phyloP scores from a whole-genome alignment of 2,797 vertebrate genomes.

The Anabas testudineus region DNA sequence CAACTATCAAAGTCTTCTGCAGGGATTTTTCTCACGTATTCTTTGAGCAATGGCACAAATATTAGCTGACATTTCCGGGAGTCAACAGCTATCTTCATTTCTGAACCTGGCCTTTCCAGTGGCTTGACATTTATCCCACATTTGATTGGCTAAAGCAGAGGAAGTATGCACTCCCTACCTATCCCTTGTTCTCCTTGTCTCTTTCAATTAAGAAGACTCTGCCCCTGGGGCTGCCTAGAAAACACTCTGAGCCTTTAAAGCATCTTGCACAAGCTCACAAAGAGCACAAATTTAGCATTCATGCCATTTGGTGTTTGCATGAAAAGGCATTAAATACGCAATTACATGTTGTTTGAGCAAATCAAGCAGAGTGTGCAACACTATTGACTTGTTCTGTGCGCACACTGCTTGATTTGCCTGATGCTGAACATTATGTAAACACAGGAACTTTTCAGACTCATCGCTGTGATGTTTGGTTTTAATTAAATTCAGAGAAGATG shows the following conservation, averaged over 20 bases:
- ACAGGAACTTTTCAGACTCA: conserved; percentile 19
- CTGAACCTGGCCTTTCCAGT: conserved; percentile 60
- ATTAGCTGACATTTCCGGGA: conserved; percentile 67
- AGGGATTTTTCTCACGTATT: neutral
- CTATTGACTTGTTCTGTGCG: neutral
- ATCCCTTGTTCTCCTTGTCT: conserved; percentile 63
- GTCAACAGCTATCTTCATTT: conserved; percentile 51
- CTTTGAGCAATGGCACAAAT: conserved; percentile 18
- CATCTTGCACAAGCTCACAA: conserved; percentile 45
- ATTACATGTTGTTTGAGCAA: conserved; percentile 16
- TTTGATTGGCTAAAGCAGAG: conserved; percentile 65
- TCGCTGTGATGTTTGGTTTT: conserved; percentile 43
- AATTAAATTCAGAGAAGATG: conserved; percentile 50
- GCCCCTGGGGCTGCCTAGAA: conserved; percentile 39
- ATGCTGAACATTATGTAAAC: neutral
- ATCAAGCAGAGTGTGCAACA: conserved; percentile 1
- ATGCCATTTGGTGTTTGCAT: conserved; percentile 26
- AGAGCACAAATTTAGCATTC: conserved; percentile 49
- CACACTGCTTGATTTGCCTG: neutral
- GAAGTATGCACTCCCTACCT: conserved; percentile 51
- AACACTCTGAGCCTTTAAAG: conserved; percentile 45
- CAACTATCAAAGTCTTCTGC: neutral
- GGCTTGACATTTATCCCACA: conserved; percentile 73
- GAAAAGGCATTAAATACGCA: conserved; percentile 7
- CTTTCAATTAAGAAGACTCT: conserved; percentile 66